Percentiles rank a stretch among this genome's conserved stretches.
phyloP scores from a whole-genome alignment of 2,888 invertebrate species.

The Drosophila dives region DNA sequence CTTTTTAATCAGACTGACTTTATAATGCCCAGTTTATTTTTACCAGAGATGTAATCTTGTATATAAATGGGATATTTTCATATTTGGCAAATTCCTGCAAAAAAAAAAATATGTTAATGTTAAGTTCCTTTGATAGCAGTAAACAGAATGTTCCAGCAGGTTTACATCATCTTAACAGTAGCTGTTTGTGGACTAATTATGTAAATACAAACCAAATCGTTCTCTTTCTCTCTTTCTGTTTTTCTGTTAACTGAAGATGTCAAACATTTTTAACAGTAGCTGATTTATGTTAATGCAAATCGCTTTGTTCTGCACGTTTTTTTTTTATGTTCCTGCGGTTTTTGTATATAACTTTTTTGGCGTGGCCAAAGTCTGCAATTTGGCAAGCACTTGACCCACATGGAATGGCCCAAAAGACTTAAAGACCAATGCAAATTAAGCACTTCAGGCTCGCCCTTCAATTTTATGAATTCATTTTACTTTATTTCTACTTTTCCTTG shows the following conservation, averaged over 20 bases:
- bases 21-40: background rate
- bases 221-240: no score
- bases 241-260: conserved; percentile 5
- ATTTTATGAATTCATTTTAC: conserved; percentile 31
- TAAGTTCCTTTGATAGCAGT: background rate
- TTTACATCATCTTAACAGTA: background rate
- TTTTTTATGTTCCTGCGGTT: conserved; percentile 21
- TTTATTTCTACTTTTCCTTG: background rate
- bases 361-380: conserved; percentile 23
- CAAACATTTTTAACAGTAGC: conserved; percentile 6
- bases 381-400: conserved; percentile 35
- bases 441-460: conserved; percentile 39
- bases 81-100: background rate
- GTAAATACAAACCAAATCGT: background rate
- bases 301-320: conserved; percentile 8
- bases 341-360: conserved; percentile 7
- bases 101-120: background rate
- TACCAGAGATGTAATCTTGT: background rate
- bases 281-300: conserved; percentile 31
- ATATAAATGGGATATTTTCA: background rate
- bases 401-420: conserved; percentile 20
- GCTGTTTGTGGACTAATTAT: background rate
- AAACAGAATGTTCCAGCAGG: background rate
- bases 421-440: conserved; percentile 37
- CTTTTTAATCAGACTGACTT: background rate